Evolutionary conservation across 1,140 invertebrate species (phyloP).

Genomic region (Eubasilissa regina): DNA sequence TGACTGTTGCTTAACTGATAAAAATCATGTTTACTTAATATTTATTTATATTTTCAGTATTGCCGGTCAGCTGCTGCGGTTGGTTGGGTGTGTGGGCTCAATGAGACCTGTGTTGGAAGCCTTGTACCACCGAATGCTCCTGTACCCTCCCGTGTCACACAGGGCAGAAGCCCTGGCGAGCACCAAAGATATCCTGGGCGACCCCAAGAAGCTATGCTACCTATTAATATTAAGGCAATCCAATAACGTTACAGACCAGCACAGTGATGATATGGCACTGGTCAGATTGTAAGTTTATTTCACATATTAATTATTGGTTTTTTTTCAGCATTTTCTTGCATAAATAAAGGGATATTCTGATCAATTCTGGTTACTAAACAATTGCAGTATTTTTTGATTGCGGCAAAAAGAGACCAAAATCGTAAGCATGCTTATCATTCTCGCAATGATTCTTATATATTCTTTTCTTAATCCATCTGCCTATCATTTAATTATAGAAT

Average conservation of each 20-base stretch:
- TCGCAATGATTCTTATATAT: no score
- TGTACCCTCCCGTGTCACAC: slow-evolving; percentile 88
- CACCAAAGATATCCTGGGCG: slow-evolving; percentile 80
- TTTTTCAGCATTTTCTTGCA: no score
- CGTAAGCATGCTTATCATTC: no score
- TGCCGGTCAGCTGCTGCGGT: slow-evolving; percentile 87
- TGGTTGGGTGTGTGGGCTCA: slow-evolving; percentile 88
- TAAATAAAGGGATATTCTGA: no score
- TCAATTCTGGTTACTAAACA: no score
- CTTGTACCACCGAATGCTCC: slow-evolving; percentile 91
- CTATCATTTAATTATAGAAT: no score
- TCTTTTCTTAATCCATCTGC: no score
- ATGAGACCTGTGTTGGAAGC: slow-evolving; percentile 92
- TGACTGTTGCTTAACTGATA: no score
- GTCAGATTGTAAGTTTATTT: slow-evolving; percentile 84
- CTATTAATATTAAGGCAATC: slow-evolving; percentile 80
- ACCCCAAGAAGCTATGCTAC: slow-evolving; percentile 82
- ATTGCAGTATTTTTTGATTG: no score
- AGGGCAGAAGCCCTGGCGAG: slow-evolving; percentile 88
- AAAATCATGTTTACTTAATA: not conserved
- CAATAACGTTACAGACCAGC: slow-evolving; percentile 81
- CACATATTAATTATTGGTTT: no score
- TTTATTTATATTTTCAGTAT: slow-evolving; percentile 76
- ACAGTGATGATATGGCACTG: slow-evolving; percentile 91
- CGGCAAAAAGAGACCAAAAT: no score